phyloP scores from a whole-genome alignment of 2,113 vertebrate species.

The Boulengeromyrus knoepffleri region DNA sequence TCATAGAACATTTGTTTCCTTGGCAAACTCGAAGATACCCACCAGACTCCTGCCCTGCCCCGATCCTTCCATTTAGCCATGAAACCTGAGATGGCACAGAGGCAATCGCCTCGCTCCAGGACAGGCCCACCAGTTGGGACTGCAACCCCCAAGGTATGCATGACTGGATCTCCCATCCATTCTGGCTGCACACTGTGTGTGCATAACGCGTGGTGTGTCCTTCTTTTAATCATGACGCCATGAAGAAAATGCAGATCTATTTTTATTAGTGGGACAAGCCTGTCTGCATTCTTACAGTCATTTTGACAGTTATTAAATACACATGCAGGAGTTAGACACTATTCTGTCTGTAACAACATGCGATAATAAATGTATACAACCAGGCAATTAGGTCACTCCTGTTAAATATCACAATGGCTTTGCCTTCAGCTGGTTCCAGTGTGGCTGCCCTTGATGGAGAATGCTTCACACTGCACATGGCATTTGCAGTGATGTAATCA shows the following conservation, averaged over 20 bases:
- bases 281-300: not conserved
- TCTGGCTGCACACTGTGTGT: not conserved
- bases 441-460: not conserved
- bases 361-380: not conserved
- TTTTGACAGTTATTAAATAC: not conserved
- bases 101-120: slow-evolving; percentile 24
- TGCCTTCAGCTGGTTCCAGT: not conserved
- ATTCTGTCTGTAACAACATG: not conserved
- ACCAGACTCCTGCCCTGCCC: slow-evolving; percentile 38
- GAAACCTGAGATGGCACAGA: slow-evolving; percentile 45
- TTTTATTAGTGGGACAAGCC: not conserved
- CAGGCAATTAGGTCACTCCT: not conserved
- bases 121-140: slow-evolving; percentile 29
- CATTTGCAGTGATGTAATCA: not conserved
- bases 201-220: not conserved
- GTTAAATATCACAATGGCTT: not conserved
- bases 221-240: not conserved
- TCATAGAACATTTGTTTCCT: not conserved
- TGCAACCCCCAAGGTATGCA: not conserved
- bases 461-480: not conserved
- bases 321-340: not conserved
- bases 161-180: slow-evolving; percentile 13
- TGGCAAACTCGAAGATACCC: not conserved
- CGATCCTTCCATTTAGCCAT: slow-evolving; percentile 35
- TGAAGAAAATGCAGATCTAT: not conserved